Conservation (phyloP, 2,113 vertebrate genomes). For the Pardalotus punctatus region DNA sequence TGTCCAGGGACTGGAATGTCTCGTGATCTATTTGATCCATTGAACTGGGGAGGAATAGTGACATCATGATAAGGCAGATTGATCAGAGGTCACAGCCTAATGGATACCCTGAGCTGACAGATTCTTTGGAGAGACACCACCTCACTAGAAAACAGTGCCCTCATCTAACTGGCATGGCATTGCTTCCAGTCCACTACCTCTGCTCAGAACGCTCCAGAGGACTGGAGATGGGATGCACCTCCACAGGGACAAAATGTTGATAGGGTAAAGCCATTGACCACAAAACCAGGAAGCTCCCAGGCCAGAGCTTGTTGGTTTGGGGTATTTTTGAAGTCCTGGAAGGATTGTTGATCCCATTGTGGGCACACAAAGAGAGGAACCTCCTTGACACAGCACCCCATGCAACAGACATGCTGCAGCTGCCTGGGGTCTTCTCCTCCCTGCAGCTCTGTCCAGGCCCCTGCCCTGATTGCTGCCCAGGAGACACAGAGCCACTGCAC, state of each 20-base stretch:
- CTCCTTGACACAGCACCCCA: background rate
- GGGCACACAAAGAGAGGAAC: too few relatives aligned
- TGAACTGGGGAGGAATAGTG: background rate
- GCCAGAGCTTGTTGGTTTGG: background rate
- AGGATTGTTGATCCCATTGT: background rate
- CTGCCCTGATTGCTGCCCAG: background rate
- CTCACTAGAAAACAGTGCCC: background rate
- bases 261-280: background rate
- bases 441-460: background rate
- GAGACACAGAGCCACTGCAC: background rate
- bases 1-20: background rate
- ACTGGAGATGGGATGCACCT: background rate
- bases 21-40: background rate
- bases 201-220: background rate
- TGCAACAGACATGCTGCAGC: background rate
- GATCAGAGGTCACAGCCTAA: rapidly evolving
- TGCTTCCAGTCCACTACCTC: background rate
- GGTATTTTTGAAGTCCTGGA: background rate
- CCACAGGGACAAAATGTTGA: rapidly evolving
- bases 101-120: background rate
- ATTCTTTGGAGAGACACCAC: background rate
- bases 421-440: background rate
- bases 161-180: background rate
- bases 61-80: rapidly evolving
- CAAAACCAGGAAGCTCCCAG: background rate